Percentiles rank a stretch among this genome's conserved stretches.
These are phyloP conservation scores for Leucoma salicis DNA, from an alignment of 2,888 invertebrate species.

Conservation along the genomic window DNA sequence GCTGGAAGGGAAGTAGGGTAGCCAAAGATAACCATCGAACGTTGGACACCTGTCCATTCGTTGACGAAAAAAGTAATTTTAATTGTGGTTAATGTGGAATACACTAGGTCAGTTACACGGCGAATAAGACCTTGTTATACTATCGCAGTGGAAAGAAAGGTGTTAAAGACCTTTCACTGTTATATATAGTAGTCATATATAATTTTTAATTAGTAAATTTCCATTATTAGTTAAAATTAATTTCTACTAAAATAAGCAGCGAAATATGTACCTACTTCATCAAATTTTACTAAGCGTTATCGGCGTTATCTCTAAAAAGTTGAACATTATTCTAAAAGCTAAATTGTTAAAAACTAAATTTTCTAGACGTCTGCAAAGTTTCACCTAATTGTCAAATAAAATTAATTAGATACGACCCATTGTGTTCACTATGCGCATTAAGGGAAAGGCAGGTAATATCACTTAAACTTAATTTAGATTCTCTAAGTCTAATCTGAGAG, in stretches of 20 bases:
- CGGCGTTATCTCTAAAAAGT: constrained; percentile 6
- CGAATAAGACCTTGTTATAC: not conserved
- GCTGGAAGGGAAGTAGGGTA: constrained; percentile 31
- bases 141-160: not conserved
- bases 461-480: too few relatives aligned
- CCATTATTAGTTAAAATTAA: too few relatives aligned
- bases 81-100: constrained; percentile 9
- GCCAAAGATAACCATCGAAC: constrained; percentile 33
- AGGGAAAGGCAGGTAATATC: too few relatives aligned
- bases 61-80: constrained; percentile 8
- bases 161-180: too few relatives aligned
- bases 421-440: constrained; percentile 14
- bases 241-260: too few relatives aligned
- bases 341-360: constrained; percentile 19
- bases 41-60: constrained; percentile 33
- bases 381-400: constrained; percentile 23
- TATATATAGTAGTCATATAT: too few relatives aligned
- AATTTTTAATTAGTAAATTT: not conserved
- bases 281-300: not conserved
- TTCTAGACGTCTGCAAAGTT: constrained; percentile 39
- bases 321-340: constrained; percentile 17
- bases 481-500: too few relatives aligned
- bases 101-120: constrained; percentile 7
- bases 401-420: constrained; percentile 17
- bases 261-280: too few relatives aligned